A percentile compares a stretch with the other conserved stretches of the same genome.
phyloP scores from a whole-genome alignment of 2,888 invertebrate genomes.

The Criorhina ranunculi region DNA sequence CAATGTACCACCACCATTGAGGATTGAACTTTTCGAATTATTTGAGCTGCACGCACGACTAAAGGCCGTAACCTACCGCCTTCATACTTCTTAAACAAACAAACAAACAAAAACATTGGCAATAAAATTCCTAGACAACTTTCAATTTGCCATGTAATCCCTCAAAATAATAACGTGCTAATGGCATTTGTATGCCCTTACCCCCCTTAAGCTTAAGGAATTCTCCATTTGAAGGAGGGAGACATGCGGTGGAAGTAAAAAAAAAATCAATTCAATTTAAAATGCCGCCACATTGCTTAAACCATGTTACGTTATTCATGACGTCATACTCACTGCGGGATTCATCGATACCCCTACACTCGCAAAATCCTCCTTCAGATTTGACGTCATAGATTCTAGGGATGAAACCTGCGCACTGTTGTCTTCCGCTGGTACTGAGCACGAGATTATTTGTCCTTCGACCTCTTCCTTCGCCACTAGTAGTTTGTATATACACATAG shows the following conservation, averaged over 20 bases:
- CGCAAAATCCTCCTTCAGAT: constrained; percentile 29
- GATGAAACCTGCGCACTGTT: constrained; percentile 49
- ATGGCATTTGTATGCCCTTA: constrained; percentile 9
- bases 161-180: constrained; percentile 37
- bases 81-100: background rate
- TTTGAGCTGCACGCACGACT: constrained; percentile 30
- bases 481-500: constrained; percentile 17
- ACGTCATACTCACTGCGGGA: constrained; percentile 58
- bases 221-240: background rate
- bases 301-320: constrained; percentile 20
- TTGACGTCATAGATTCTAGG: constrained; percentile 56
- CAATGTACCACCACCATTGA: background rate
- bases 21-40: constrained; percentile 2
- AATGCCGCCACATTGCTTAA: constrained; percentile 55
- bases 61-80: background rate
- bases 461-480: constrained; percentile 27
- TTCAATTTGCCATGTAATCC: constrained; percentile 47
- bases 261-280: constrained; percentile 48
- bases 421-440: background rate
- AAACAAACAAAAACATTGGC: constrained; percentile 27
- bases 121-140: constrained; percentile 28
- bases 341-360: constrained; percentile 21
- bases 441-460: constrained; percentile 46
- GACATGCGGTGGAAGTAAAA: constrained; percentile 14
- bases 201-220: background rate